Base-by-base conservation (phyloP, 2,888 invertebrate species). In the Drosophila buzzatii region DNA sequence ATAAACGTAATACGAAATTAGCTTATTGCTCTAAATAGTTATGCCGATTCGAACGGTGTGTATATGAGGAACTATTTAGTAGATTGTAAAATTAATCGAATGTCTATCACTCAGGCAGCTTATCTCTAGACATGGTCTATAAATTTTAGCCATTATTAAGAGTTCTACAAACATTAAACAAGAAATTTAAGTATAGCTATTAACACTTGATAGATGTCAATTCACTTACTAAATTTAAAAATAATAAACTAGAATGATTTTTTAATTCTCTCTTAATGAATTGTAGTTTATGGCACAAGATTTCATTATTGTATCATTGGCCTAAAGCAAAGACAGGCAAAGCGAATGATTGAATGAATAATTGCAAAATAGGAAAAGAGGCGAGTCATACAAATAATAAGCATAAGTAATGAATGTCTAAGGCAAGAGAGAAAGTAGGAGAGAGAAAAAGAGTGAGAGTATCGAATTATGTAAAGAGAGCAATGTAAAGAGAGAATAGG, bases 121-220 rank as follows among this genome's bases (percentile, higher is more conserved):
- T 67, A 71, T 79, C 76, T 58, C 45, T 45, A 79, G 76, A 80
- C 76, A 27, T 41, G 52, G 47, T 9, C 53, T 52, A 65, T 73
- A 65, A 69, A 69, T 45, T 12, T 3, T 39, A 10, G 27, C 35
- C 16, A 76, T 45, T 63, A 35, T 37, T 18, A 18, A 33, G 23
- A 42, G n/a, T 7, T 23, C 9, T 12, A 42, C 16, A 49, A 49
- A 18, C 35, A 37, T 27, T 31, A 12, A 51, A 39, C 27, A 23
- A 35, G 47, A 20, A 20, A 57, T 41, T 60, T 16, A 33, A 33
- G 35, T 62, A 51, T 33, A 65, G 16, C n/a, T 6, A 33, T 2
- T 49, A 7, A 35, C 59, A 62, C 45, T 77, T 53, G 3, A 5
- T 18, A 20, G 16, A 23, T 18, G 45, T 23, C 27, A 51, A 58